Base-by-base conservation (phyloP, 2,888 invertebrate genomes). In the Danaus chrysippus region DNA sequence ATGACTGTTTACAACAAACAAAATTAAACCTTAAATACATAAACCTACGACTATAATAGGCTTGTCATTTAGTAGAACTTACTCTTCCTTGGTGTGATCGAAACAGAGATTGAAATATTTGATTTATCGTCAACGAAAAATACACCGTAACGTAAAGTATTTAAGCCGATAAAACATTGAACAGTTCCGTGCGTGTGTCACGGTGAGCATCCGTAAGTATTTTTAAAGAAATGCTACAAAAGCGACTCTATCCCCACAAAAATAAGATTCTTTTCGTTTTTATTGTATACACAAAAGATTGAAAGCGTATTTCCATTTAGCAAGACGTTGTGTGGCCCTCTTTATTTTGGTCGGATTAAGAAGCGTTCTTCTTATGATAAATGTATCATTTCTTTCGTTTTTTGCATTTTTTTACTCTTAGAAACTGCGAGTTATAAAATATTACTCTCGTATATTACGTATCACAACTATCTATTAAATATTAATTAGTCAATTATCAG, bases 61-160 rank as follows among this genome's bases (percentile, higher is more conserved):
- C 64, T 63, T 58, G 52, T 78, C 71, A 79, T 74, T 76, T 71
- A 76, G 69, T 66, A 66, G 68, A 66, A 67, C 68, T 70, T 73
- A 70, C 76, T 75, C 76, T 74, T 77, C 76, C 79, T 81, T 76
- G 77, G 80, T 82, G 78, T 81, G 71, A 82, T 79, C 80, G 80
- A 84, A 84, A 78, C 78, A 78, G 81, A 83, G 82, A 84, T 83
- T 86, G 86, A 86, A 81, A 84, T 86, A 80, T 81, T 83, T 79
- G 77, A 78, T 76, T 73, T 77, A 82, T 73, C 6, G 49, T 17
- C 77, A 76, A 77, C 75, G 79, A 76, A 88, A 86, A 83, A 74
- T 89, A 79, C 76, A 82, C 87, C 86, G 81, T 88, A 86, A 80
- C 73, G 70, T 76, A 75, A 80, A 72, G 76, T 71, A 73, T 77